Base-by-base conservation (phyloP, 2,888 invertebrate species). In the Eurytoma californica region DNA sequence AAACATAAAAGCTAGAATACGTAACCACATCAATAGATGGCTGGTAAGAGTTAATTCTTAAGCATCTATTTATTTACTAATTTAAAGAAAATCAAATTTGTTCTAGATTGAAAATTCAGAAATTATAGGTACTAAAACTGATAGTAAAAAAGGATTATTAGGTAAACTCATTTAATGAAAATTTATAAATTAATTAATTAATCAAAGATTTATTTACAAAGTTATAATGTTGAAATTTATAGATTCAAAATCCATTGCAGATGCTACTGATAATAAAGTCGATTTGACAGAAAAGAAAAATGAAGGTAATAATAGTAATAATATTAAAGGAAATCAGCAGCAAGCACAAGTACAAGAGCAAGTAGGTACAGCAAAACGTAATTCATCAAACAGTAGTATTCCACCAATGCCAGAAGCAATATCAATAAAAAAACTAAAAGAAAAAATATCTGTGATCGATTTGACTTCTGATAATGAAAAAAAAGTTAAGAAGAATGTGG, bases 21-120 rank as follows among this genome's bases (percentile, higher is more conserved):
- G 63, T 24, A 47, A 57, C 13, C 5, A 55, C 0, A 24, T 76
- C 2, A 61, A 75, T 4, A 39, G 18, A 20, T 68, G 63, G 68
- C 30, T 30, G 3, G 30, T 61, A 30, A 1, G 61, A 30, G 28
- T 28, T 14, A 4, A n/a, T 53, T 53, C n/a, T 16, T 51, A 51
- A 51, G 0, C 12, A 16, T 51, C 7, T 51, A 16, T 51, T 51
- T 13, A 51, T 13, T 3, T 51, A 16, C 3, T 24, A 51, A 51
- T 51, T 51, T 51, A 51, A 16, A 13, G 7, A 2, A 9, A 51
- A 7, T 51, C 12, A 51, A 51, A 7, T 16, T 51, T 51, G 3
- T 51, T 51, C 14, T 9, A 16, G 53, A 3, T 13, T 4, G 53
- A 53, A n/a, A 53, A 53, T 5, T n/a, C 14, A 16, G 53, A 53